Percentiles rank a stretch among this genome's conserved stretches.
These are phyloP conservation scores for Oxycera nigricornis DNA, from an alignment of 2,888 invertebrate genomes.

Conservation along the genomic window DNA sequence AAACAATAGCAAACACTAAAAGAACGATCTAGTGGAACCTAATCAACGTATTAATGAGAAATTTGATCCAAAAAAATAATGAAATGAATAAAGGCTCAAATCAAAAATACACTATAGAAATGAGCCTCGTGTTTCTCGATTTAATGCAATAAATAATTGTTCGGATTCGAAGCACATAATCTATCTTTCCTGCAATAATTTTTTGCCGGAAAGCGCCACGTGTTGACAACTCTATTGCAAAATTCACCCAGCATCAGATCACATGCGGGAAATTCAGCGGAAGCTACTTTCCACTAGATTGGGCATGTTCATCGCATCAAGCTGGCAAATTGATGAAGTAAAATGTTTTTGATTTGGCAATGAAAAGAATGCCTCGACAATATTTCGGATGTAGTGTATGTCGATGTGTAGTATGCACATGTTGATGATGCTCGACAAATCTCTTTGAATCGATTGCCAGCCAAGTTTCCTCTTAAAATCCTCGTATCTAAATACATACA, in stretches of 20 bases:
- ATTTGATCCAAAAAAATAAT: too few relatives aligned
- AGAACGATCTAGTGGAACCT: too few relatives aligned
- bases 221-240: neutral
- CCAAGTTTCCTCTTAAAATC: neutral
- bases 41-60: too few relatives aligned
- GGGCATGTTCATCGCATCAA: slow-evolving; percentile 28
- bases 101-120: too few relatives aligned
- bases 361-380: slow-evolving; percentile 2
- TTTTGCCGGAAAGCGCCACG: too few relatives aligned
- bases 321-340: neutral
- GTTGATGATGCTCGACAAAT: neutral
- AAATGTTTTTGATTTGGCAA: slow-evolving; percentile 5
- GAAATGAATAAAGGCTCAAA: too few relatives aligned
- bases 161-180: too few relatives aligned
- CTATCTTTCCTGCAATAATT: too few relatives aligned
- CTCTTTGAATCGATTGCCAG: neutral
- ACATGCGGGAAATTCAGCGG: slow-evolving; percentile 14
- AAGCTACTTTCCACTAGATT: slow-evolving; percentile 35
- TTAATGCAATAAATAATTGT: too few relatives aligned
- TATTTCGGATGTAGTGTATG: neutral
- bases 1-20: too few relatives aligned
- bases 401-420: neutral
- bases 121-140: too few relatives aligned
- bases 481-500: neutral
- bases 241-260: neutral